Evolutionary conservation across 2,888 invertebrate species (phyloP).

Genomic region (Harmothoe impar): DNA sequence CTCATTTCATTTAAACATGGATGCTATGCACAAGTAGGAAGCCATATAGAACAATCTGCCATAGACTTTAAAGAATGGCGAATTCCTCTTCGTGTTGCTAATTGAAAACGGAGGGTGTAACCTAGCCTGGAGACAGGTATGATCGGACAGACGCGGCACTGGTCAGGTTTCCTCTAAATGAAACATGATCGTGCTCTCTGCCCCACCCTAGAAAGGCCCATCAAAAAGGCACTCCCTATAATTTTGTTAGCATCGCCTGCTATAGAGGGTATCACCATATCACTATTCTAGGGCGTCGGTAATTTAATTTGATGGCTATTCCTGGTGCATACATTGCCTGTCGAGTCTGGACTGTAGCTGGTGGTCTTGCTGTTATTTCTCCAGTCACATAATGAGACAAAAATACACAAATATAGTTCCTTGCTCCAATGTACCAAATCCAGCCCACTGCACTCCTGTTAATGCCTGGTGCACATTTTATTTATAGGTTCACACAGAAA

Average conservation of each 20-base stretch:
- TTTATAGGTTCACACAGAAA: too few species aligned
- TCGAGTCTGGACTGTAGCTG: neutral
- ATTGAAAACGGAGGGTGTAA: neutral
- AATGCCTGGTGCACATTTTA: too few species aligned
- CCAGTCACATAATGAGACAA: too few species aligned
- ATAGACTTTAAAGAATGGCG: too few species aligned
- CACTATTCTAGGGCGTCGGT: neutral
- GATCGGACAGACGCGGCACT: neutral
- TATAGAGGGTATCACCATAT: neutral
- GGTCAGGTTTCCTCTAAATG: constrained; percentile 8
- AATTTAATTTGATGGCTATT: constrained; percentile 15
- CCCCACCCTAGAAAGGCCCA: neutral
- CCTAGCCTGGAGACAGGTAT: neutral
- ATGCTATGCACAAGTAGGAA: neutral
- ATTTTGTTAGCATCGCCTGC: neutral
- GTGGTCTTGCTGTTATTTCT: too few species aligned
- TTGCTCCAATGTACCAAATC: too few species aligned
- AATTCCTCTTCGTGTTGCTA: neutral
- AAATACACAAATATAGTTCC: too few species aligned
- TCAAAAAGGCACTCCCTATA: neutral
- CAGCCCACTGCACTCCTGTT: too few species aligned
- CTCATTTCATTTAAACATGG: neutral
- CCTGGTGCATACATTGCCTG: neutral
- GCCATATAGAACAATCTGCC: neutral
- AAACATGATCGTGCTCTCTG: neutral